Conservation (phyloP, 2,797 vertebrate genomes). For the Podargus strigoides region DNA sequence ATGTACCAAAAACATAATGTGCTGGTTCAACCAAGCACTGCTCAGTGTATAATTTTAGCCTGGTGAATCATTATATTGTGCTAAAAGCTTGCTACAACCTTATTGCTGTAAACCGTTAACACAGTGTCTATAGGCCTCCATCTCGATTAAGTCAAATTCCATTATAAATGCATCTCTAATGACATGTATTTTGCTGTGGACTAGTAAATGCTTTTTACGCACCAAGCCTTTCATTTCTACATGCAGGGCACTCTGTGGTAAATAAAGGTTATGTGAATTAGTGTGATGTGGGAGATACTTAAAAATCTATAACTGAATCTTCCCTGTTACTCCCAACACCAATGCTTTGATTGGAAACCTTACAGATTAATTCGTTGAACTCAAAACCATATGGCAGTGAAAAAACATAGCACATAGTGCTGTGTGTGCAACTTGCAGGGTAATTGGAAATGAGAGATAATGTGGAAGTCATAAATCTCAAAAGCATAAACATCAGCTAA, state of each 20-base stretch:
- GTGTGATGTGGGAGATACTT: neutral
- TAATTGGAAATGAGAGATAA: neutral
- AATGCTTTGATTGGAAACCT: neutral
- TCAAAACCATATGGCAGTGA: neutral
- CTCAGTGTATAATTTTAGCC: conserved; percentile 35
- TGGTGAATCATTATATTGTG: conserved; percentile 35
- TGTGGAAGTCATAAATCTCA: neutral
- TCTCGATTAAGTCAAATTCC: conserved; percentile 30
- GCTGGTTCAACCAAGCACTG: neutral
- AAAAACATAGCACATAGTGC: neutral
- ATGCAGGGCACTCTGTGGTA: neutral
- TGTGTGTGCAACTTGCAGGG: too few relatives aligned
- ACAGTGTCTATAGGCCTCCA: neutral
- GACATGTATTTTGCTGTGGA: neutral
- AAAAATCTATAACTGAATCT: neutral
- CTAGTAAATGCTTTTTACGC: neutral
- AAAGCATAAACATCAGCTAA: neutral
- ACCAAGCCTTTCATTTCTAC: neutral
- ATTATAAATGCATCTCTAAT: conserved; percentile 27
- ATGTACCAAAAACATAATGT: conserved; percentile 7
- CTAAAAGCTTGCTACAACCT: conserved; percentile 36
- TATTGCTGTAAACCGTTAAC: conserved; percentile 1
- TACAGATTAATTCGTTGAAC: neutral
- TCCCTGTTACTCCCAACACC: neutral
- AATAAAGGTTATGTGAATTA: conserved; percentile 32